Base-by-base conservation (phyloP, 2,797 vertebrate genomes). In the Euthynnus affinis region DNA sequence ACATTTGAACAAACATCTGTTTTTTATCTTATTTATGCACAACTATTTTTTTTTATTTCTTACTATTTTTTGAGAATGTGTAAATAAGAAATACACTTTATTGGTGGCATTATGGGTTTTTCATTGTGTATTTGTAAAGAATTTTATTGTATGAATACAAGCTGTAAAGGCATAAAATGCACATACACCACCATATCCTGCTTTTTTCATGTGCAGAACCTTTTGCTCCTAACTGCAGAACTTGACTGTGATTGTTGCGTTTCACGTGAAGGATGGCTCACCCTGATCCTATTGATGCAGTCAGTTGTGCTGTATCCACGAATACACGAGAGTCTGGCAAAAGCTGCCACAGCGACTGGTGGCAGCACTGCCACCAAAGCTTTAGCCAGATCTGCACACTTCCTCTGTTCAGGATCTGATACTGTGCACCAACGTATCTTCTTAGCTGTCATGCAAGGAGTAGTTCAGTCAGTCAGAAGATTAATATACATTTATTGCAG, bases 341-440 rank as follows among this genome's bases (percentile, higher is more conserved):
- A 96, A 0, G 95, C 92, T 17, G 77, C 76, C 63, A 87, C 75
- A 8, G 87, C 69, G 53, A 92, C 81, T 4, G 94, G 88, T 2
- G 96, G 92, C 76, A 97, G 83, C 61, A 93, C 90, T 0, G 92
- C 88, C 23, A 52, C 90, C 42, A 98, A 93, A 0, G 94, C 94
- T 83, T 96, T 97, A 27, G 96, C 94, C 18, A 98, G 89, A 20
- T 97, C 96, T 23, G 97, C 96, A 89, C 97, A 98, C 84, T 98
- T 98, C 67, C 91, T 96, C 88, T 97, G 96, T 34, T 98, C 97
- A 3, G 91, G 87, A 62, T 96, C 96, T 0, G 97, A 98, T 53
- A 98, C 93, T 0, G 96, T 96, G 91, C 97, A 98, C 97, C 97
- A 98, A 10, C 97, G 96, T 77, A 95, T 96, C 87, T 98, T 98